Percentiles rank a stretch among this genome's conserved stretches.
Conservation (phyloP, 1,140 invertebrate species). For the Leptinotarsa lineolata region DNA sequence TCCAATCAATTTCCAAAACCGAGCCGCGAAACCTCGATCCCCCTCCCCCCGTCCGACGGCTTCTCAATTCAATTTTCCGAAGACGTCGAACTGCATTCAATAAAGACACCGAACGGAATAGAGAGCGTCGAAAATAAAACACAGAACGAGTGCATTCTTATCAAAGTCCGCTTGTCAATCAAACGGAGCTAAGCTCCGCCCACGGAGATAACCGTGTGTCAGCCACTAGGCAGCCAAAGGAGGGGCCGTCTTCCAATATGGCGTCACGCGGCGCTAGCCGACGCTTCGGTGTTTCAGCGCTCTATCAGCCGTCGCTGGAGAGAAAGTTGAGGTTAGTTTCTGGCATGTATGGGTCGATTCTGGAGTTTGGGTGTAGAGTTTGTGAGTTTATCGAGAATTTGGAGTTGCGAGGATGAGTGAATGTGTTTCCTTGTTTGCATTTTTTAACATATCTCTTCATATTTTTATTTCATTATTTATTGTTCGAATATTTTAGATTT, state of each 20-base stretch:
- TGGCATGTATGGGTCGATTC: neutral
- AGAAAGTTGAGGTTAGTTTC: neutral
- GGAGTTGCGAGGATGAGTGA: too few species aligned
- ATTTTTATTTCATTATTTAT: too few species aligned
- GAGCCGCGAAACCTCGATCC: neutral
- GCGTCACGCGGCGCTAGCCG: constrained; percentile 42
- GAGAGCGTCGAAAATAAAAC: constrained; percentile 44
- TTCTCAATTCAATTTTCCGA: constrained; percentile 4
- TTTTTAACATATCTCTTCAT: too few species aligned
- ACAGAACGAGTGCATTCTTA: constrained; percentile 45
- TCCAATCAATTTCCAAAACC: neutral
- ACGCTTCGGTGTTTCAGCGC: neutral
- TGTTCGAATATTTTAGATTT: too few species aligned
- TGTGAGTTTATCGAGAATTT: neutral
- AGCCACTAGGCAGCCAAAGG: constrained; percentile 41
- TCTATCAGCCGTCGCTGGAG: neutral
- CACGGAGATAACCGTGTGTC: constrained; percentile 44
- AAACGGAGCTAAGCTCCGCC: constrained; percentile 46
- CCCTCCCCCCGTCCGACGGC: neutral
- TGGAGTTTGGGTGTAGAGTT: neutral
- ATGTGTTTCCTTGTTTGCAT: too few species aligned
- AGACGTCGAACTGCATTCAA: neutral
- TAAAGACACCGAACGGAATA: constrained; percentile 22
- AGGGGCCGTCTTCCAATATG: constrained; percentile 50
- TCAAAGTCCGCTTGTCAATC: constrained; percentile 49